phyloP scores from a whole-genome alignment of 2,113 vertebrate genomes.

The Agapornis roseicollis region DNA sequence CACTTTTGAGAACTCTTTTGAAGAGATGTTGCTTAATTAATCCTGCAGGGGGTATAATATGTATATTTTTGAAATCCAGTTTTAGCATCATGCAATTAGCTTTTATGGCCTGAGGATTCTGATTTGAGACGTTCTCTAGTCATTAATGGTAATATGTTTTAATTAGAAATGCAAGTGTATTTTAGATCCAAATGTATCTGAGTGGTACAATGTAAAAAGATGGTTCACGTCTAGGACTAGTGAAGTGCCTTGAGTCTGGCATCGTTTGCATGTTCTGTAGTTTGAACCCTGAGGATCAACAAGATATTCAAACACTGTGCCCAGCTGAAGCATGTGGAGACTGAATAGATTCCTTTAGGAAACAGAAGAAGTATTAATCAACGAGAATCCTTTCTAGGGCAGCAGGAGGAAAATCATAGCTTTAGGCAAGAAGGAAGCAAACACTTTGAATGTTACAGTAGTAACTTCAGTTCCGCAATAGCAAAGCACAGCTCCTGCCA shows the following conservation, averaged over 20 bases:
- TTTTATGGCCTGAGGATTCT: slow-evolving; percentile 59
- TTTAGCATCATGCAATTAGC: slow-evolving; percentile 62
- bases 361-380: slow-evolving; percentile 41
- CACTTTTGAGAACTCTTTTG: slow-evolving; percentile 52
- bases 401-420: slow-evolving; percentile 10
- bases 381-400: slow-evolving; percentile 5
- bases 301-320: background rate
- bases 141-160: slow-evolving; percentile 49
- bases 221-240: slow-evolving; percentile 4
- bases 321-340: slow-evolving; percentile 17
- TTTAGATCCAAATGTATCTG: slow-evolving; percentile 32
- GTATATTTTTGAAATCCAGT: slow-evolving; percentile 57
- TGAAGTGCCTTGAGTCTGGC: slow-evolving; percentile 38
- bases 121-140: slow-evolving; percentile 54
- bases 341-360: slow-evolving; percentile 41
- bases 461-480: background rate
- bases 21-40: slow-evolving; percentile 64
- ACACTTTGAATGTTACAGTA: background rate
- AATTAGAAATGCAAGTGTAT: slow-evolving; percentile 64
- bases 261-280: slow-evolving; percentile 34
- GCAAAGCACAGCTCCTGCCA: background rate
- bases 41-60: slow-evolving; percentile 68
- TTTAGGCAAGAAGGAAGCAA: background rate
- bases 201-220: slow-evolving; percentile 32
- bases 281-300: slow-evolving; percentile 42